A percentile compares a stretch with the other conserved stretches of the same genome.
Evolutionary conservation across 2,113 vertebrate species (phyloP).

Genomic region (Syngnathus scovelli): DNA sequence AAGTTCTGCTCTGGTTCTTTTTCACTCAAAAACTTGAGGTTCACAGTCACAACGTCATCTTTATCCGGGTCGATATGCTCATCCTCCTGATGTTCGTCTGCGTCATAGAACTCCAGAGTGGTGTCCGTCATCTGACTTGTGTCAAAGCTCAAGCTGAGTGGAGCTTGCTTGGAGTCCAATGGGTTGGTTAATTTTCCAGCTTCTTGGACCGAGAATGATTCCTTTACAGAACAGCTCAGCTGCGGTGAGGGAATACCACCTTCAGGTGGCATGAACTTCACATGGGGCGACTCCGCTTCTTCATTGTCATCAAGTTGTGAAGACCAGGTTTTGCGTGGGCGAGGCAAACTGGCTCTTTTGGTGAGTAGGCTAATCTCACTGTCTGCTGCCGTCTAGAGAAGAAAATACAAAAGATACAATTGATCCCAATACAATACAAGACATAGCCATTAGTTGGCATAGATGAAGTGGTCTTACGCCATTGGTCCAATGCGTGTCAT

Average conservation of each 20-base stretch:
- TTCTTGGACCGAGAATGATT: conserved; percentile 30
- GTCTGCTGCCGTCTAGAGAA: conserved; percentile 61
- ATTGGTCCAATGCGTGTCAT: conserved; percentile 63
- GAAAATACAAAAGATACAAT: neutral
- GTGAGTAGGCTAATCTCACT: conserved; percentile 56
- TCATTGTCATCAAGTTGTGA: conserved; percentile 39
- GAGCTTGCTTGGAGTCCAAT: conserved; percentile 18
- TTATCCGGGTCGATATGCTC: conserved; percentile 39
- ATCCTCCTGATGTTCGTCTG: conserved; percentile 56
- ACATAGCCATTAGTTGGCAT: neutral
- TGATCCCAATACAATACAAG: neutral
- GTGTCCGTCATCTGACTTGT: conserved; percentile 73
- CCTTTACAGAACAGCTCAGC: conserved; percentile 31
- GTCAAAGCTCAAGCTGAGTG: conserved; percentile 60
- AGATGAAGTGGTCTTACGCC: conserved; percentile 66
- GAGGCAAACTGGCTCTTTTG: conserved; percentile 34
- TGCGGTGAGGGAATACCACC: conserved; percentile 27
- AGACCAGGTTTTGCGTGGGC: conserved; percentile 52
- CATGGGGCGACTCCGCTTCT: conserved; percentile 26
- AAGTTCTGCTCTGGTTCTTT: conserved; percentile 6
- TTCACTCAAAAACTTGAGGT: conserved; percentile 28
- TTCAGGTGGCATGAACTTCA: conserved; percentile 41
- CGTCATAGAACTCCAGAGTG: conserved; percentile 80
- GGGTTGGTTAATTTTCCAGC: conserved; percentile 42
- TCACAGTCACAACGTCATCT: conserved; percentile 61